Evolutionary conservation across 1,140 invertebrate genomes (phyloP), one percentile per base, ranked within the genome.

Genomic region (Ceratosolen solmsi): DNA sequence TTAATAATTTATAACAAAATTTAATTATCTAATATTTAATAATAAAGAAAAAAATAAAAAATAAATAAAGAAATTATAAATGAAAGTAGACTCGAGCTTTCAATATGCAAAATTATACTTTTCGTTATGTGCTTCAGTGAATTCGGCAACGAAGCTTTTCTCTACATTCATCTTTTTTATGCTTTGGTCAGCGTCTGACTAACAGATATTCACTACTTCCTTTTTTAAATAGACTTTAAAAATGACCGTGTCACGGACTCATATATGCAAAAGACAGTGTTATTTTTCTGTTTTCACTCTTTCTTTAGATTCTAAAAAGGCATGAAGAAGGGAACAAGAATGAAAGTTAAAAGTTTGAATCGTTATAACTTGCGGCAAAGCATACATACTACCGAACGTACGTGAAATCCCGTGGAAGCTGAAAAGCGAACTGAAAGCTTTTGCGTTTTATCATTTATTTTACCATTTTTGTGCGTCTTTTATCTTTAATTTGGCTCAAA

Each of bases 301-400:
- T 54, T 54, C 51, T 22, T 5, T 15, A 15, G 13, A 54, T 4
- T 17, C 41, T 5, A 60, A 65, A 36, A 65, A 65, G 27, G 13
- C 22, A 36, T 0, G 8, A 65, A 65, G 11, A 36, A n/a, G n/a
- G n/a, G n/a, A n/a, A 65, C 9, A 0, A 9, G 4, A 65, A 20
- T 60, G 20, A 27, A 58, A 58, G 56, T 58, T 58, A 38, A 71
- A 71, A 71, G 38, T 71, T 71, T 71, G 22, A 11, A 41, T 71
- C n/a, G 68, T 46, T 68, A 71, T 22, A 27, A 17, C 4, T 25
- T 13, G 25, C 3, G 22, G 38, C 0, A 27, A 49, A 11, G 13
- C 17, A 65, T 65, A 36, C 36, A 20, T 27, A 58, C 22, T 58
- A 7, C 63, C 7, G n/a, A 38, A 68, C 9, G 9, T 68, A 9